Percentiles rank a stretch among this genome's conserved stretches.
Conservation (phyloP, 2,113 vertebrate genomes). For the Otis tarda region DNA sequence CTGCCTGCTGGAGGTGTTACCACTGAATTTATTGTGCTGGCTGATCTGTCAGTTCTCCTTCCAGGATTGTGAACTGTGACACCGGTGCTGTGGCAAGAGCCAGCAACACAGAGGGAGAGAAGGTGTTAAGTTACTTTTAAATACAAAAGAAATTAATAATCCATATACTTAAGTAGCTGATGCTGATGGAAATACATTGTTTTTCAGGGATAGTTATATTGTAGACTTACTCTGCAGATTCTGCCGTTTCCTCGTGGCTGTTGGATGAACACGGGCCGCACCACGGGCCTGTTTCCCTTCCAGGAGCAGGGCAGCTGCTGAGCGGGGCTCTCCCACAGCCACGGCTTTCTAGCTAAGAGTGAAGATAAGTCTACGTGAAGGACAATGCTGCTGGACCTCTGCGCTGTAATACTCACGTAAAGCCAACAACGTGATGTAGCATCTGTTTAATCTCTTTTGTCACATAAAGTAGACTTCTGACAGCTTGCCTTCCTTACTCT, state of each 20-base stretch:
- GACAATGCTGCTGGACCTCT: not conserved
- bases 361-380: not conserved
- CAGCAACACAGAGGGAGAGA: not conserved
- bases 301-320: rapidly evolving
- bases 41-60: not conserved
- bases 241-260: not conserved
- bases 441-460: not conserved
- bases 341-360: rapidly evolving
- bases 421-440: not conserved
- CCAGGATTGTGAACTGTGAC: not conserved
- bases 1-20: not conserved
- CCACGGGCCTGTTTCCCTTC: not conserved
- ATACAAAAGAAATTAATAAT: not conserved
- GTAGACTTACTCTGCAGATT: not conserved
- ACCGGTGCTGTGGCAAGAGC: not conserved
- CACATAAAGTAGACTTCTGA: not conserved
- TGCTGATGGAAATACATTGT: rapidly evolving
- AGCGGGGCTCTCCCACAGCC: not conserved
- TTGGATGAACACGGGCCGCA: rapidly evolving
- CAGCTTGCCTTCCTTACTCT: not conserved
- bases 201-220: rapidly evolving
- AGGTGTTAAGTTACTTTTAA: not conserved
- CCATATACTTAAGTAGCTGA: not conserved
- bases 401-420: not conserved
- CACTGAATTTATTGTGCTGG: not conserved